These are phyloP conservation scores for Petrocephalus schoutedeni DNA, from an alignment of 2,797 vertebrate species.

Conservation along the genomic window DNA sequence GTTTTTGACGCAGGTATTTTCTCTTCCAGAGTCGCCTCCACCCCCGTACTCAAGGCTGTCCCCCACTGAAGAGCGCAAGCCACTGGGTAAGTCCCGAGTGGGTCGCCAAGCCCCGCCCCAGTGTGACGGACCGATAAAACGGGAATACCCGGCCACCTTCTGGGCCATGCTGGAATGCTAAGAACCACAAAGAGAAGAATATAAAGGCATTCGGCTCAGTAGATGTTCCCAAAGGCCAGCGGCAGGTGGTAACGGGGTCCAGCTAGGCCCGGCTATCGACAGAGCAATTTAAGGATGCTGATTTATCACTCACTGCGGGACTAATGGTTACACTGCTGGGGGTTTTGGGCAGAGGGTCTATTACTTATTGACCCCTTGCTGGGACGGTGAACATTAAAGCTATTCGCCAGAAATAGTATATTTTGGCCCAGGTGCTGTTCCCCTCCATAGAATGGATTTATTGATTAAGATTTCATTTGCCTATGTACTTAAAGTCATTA, in stretches of 20 bases:
- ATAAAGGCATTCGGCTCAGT: neutral
- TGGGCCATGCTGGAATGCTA: neutral
- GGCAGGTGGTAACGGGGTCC: conserved; percentile 15
- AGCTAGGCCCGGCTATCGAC: conserved; percentile 32
- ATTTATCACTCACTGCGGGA: conserved; percentile 12
- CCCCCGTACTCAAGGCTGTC: conserved; percentile 94
- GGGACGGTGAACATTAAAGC: neutral
- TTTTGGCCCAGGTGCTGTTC: neutral
- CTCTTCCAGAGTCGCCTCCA: conserved; percentile 91
- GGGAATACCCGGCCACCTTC: neutral
- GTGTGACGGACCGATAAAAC: neutral
- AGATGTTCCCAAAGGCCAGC: neutral
- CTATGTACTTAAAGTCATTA: neutral
- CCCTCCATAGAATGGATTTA: neutral
- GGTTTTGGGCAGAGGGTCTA: neutral
- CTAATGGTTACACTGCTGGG: neutral
- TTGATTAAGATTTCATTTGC: conserved; percentile 12
- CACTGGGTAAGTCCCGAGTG: conserved; percentile 77
- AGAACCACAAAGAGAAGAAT: too few relatives aligned
- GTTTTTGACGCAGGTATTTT: conserved; percentile 45
- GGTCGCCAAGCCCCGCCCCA: neutral
- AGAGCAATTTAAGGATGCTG: conserved; percentile 19
- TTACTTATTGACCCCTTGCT: neutral
- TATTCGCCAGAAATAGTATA: neutral
- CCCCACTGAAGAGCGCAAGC: conserved; percentile 85